Evolutionary conservation across 2,888 invertebrate species (phyloP).

Genomic region (Acanthosepion lycidas): DNA sequence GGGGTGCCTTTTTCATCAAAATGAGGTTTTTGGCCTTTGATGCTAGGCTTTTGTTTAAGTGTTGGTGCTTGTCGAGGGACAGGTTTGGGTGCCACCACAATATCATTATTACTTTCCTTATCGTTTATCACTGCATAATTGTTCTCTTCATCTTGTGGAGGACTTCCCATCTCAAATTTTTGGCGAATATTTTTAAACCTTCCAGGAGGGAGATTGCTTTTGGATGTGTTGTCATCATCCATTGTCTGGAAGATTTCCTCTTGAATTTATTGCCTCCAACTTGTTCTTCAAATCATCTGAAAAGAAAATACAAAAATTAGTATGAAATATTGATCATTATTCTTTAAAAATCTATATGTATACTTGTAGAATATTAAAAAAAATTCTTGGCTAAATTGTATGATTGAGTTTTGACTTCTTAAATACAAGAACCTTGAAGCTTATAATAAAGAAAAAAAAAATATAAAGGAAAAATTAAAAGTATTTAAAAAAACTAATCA

Average conservation of each 20-base stretch:
- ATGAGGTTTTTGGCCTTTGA: neutral
- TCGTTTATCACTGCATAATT: slow-evolving; percentile 14
- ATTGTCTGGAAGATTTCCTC: neutral
- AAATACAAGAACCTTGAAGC: too few relatives aligned
- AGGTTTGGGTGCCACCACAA: neutral
- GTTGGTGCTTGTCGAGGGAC: neutral
- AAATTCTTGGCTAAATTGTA: too few relatives aligned
- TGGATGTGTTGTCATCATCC: slow-evolving; percentile 37
- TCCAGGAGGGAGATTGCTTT: slow-evolving; percentile 60
- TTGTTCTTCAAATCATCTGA: neutral
- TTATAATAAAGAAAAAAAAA: too few relatives aligned
- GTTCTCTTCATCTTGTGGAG: neutral
- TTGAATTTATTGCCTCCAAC: neutral
- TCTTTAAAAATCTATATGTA: too few relatives aligned
- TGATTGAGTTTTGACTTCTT: too few relatives aligned
- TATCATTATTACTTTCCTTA: neutral
- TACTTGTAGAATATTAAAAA: too few relatives aligned
- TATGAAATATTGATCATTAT: neutral
- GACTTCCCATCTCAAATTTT: slow-evolving; percentile 56
- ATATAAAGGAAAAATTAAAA: too few relatives aligned
- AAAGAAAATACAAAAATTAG: neutral
- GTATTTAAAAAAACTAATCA: too few relatives aligned
- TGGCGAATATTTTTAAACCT: slow-evolving; percentile 61
- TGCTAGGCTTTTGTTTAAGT: neutral
- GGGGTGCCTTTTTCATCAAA: neutral